These are phyloP conservation scores for Pangasius djambal DNA, from an alignment of 2,797 vertebrate genomes.

Conservation along the genomic window DNA sequence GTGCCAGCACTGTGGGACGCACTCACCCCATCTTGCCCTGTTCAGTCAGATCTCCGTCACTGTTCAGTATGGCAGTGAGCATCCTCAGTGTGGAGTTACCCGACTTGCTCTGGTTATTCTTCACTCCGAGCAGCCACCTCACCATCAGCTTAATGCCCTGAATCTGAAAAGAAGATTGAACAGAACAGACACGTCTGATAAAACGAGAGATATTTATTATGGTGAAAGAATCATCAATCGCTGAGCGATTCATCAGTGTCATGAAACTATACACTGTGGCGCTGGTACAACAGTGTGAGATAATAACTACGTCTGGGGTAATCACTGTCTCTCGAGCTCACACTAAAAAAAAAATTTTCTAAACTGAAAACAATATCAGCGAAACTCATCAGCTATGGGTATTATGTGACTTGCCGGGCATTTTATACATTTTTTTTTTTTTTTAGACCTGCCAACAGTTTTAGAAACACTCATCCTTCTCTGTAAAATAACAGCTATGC, in stretches of 20 bases:
- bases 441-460: background rate
- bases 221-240: no score
- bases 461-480: background rate
- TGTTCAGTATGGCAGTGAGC: constrained; percentile 93
- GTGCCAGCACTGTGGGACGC: background rate
- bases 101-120: constrained; percentile 97
- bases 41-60: constrained; percentile 95
- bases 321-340: background rate
- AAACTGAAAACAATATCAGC: background rate
- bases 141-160: constrained; percentile 99
- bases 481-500: background rate
- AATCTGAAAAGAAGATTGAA: constrained; percentile 73
- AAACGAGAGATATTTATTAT: background rate
- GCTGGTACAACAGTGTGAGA: background rate
- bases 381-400: background rate
- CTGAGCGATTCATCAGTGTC: background rate
- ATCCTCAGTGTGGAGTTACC: constrained; percentile 94
- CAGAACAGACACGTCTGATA: background rate
- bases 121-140: constrained; percentile 96
- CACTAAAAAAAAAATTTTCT: no score
- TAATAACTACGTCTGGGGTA: background rate
- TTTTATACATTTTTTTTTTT: background rate
- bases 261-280: background rate
- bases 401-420: background rate
- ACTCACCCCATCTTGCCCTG: constrained; percentile 93